Evolutionary conservation across 2,797 vertebrate genomes (phyloP).

Genomic region (Balearica regulorum): DNA sequence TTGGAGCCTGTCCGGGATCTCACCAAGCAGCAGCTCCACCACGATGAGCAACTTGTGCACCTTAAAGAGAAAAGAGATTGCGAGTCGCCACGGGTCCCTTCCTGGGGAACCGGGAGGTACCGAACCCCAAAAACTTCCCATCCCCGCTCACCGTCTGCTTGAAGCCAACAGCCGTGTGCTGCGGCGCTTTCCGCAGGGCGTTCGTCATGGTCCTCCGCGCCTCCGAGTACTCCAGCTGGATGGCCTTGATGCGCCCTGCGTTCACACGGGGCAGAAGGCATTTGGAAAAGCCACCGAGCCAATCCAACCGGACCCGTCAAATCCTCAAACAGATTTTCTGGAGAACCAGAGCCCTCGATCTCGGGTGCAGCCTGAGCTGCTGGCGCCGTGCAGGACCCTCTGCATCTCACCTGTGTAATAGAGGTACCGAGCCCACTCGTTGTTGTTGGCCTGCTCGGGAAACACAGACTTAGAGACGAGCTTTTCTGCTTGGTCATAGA

Average conservation of each 20-base stretch:
- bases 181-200: conserved; percentile 92
- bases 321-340: not conserved
- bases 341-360: not conserved
- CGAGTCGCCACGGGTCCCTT: rapidly evolving
- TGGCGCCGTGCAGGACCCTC: rapidly evolving
- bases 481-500: conserved; percentile 97
- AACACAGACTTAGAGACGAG: conserved; percentile 96
- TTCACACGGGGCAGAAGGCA: not conserved
- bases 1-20: conserved; percentile 95
- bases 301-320: not conserved
- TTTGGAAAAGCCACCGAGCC: not conserved
- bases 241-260: conserved; percentile 93
- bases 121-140: rapidly evolving
- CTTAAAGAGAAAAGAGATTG: conserved; percentile 46
- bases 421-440: conserved; percentile 96
- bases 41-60: conserved; percentile 96
- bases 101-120: too few species aligned
- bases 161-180: conserved; percentile 96
- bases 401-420: conserved; percentile 89
- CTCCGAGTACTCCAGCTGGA: conserved; percentile 95
- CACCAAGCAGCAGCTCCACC: conserved; percentile 91
- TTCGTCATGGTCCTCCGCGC: conserved; percentile 94
- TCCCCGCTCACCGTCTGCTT: conserved; percentile 87
- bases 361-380: rapidly evolving
- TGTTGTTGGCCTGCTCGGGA: conserved; percentile 96